Base-by-base conservation (phyloP, 2,113 vertebrate species). In the Aleadryas rufinucha region DNA sequence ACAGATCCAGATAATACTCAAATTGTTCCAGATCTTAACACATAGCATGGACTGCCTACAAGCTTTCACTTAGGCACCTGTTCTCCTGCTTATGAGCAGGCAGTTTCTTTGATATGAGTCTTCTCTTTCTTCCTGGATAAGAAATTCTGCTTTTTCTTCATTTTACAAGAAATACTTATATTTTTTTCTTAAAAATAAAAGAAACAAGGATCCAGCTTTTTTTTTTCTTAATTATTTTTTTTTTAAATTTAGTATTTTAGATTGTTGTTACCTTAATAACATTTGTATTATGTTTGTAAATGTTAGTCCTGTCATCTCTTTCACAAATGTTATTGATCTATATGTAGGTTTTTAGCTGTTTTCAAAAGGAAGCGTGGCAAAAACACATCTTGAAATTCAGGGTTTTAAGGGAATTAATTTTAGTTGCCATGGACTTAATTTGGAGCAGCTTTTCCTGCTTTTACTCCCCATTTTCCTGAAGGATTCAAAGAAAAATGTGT, bases 21-120 rank as follows among this genome's bases (percentile, higher is more conserved):
- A 1, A 65, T 61, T 41, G 28, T 69, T 72, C 71, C 41, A 90
- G 42, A 18, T 76, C 26, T 68, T 53, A 41, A 61, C 47, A 54
- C 3, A 4, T 35, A 64, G n/a, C 23, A 6, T 3, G 14, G 44
- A 6, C 33, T 82, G 41, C 22, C 52, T 39, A 18, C 26, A 37
- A 0, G 47, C 39, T 13, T 37, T 76, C 75, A 42, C 26, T 83
- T 61, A 10, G 0, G 1, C 53, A 47, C 30, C 3, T 30, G 24
- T 50, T 93, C 71, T 63, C 68, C 35, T 71, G 27, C 27, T 59
- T 70, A 14, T 8, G n/a, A 79, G 9, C 9, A 45, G 26, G 21
- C 16, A 22, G 54, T 77, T 81, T 44, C 30, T 77, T 84, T 56
- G 30, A 70, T 49, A 15, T 65, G 71, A 50, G 33, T 82, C 42